phyloP scores from a whole-genome alignment of 2,888 invertebrate species.

The Mimachlamys varia region DNA sequence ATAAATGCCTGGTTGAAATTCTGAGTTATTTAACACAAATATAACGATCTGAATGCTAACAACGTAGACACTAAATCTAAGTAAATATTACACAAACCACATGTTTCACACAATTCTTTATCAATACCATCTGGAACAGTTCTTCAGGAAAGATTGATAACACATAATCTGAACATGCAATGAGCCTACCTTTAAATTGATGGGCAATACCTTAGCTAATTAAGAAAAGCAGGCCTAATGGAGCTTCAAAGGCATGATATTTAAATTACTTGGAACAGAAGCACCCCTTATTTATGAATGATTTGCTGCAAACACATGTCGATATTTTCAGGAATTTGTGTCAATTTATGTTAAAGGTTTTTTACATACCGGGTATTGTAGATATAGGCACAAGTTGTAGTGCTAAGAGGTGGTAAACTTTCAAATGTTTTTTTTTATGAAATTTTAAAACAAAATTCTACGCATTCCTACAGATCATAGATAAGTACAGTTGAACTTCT shows the following conservation, averaged over 20 bases:
- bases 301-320: neutral
- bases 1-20: neutral
- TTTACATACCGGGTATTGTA: neutral
- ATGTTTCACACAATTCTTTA: neutral
- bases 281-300: neutral
- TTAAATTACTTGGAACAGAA: neutral
- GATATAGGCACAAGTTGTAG: neutral
- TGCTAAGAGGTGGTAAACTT: neutral
- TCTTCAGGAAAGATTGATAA: neutral
- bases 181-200: neutral
- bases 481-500: neutral
- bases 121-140: neutral
- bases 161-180: neutral
- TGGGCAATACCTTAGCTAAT: neutral
- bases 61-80: neutral
- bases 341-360: neutral
- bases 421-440: neutral
- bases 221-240: neutral
- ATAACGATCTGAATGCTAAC: neutral
- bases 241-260: neutral
- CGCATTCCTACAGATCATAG: neutral
- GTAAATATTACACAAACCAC: neutral
- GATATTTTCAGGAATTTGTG: neutral
- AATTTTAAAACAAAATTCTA: neutral
- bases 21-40: neutral